Evolutionary conservation across 2,113 vertebrate species (phyloP), one percentile per base, ranked within the genome.

Genomic region (Amia ocellicauda): DNA sequence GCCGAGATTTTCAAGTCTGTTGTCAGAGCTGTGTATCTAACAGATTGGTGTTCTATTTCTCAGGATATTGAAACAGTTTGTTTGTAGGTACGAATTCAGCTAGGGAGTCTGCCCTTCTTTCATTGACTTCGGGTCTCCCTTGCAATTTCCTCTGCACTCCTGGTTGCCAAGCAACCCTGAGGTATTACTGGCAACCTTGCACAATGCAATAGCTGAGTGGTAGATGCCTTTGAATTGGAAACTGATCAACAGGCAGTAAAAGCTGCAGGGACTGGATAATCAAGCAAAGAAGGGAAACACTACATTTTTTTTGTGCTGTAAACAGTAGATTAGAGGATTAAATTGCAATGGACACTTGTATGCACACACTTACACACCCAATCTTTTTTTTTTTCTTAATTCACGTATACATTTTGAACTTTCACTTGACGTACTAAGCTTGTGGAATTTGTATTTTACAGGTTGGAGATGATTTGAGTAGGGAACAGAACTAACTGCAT

Each of bases 101-200:
- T 11, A 22, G 20, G 41, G 40, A 31, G 27, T 10, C 4, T 28
- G 53, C 27, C 53, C 27, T 56, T 28, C 19, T 17, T 31, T 31
- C 19, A 43, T 59, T 29, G 5, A 59, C 41, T 40, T 29, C 40
- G 42, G 57, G 19, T 19, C 7, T 42, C 57, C 20, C 27, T 11
- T 45, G 17, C n/a, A 23, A 3, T 51, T 58, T 58, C 7, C 17
- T 53, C 26, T 52, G 19, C 41, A 40, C 19, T 58, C 36, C 45
- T 14, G 19, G 51, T 63, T 16, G 50, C 61, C 51, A 63, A n/a
- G 61, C 61, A 60, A 60, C 58, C 22, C 23, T 16, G 4, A 59
- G 36, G 19, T 22, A 42, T 26, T 60, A 17, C 41, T 60, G 41
- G 31, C 20, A 42, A 19, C 57, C 20, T 53, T 27, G n/a, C 22